phyloP scores from a whole-genome alignment of 2,797 vertebrate genomes.

The Sebastes hopkinsi region DNA sequence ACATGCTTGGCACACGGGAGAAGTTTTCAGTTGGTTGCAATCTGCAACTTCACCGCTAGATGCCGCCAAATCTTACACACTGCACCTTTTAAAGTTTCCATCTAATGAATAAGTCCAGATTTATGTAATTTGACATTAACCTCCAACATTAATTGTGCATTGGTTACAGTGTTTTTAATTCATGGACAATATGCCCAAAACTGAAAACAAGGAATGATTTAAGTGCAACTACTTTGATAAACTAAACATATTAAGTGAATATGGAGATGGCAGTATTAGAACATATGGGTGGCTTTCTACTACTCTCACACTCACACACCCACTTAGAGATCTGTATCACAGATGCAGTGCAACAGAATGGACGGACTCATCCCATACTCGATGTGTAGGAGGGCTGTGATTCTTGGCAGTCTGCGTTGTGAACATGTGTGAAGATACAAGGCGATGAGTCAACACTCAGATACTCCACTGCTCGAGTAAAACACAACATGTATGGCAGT shows the following conservation, averaged over 20 bases:
- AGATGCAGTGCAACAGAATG: constrained; percentile 41
- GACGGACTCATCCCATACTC: constrained; percentile 27
- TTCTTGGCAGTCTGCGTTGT: constrained; percentile 49
- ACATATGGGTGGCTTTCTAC: constrained; percentile 17
- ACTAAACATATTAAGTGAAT: constrained; percentile 1
- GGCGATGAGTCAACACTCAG: constrained; percentile 43
- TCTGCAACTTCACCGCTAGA: not conserved
- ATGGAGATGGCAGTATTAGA: constrained; percentile 1
- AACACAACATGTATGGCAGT: constrained; percentile 31
- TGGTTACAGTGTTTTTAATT: not conserved
- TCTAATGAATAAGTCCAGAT: not conserved
- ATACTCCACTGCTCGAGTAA: constrained; percentile 12
- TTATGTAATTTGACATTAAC: not conserved
- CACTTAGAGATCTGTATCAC: constrained; percentile 18
- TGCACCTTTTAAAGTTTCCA: not conserved
- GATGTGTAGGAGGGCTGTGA: constrained; percentile 52
- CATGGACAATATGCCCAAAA: not conserved
- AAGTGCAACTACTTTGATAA: not conserved
- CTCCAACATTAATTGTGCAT: not conserved
- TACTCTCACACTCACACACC: not conserved
- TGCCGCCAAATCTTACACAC: not conserved
- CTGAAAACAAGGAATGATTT: not conserved
- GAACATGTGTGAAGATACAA: constrained; percentile 60
- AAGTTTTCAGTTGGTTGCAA: not conserved
- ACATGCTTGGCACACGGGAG: not conserved